phyloP scores from a whole-genome alignment of 2,888 invertebrate genomes.

The Amphiduros pacificus region DNA sequence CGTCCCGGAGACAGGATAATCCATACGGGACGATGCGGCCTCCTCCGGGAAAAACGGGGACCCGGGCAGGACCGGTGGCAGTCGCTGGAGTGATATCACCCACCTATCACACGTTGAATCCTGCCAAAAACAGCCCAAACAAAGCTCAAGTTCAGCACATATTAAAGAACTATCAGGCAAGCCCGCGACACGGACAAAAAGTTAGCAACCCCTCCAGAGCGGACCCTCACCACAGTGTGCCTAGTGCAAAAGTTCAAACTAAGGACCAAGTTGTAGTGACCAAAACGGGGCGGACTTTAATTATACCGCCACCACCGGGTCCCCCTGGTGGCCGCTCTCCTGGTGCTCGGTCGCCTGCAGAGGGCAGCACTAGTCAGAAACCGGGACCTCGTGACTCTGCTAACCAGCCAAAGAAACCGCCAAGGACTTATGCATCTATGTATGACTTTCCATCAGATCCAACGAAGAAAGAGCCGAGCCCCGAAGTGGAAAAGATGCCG shows the following conservation, averaged over 20 bases:
- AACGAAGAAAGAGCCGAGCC: not conserved
- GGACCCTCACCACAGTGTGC: not conserved
- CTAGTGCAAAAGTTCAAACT: not conserved
- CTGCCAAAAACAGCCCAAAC: not conserved
- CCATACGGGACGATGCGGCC: not conserved
- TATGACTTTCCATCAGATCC: constrained; percentile 1
- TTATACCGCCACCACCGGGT: constrained; percentile 13
- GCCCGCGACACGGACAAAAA: not conserved
- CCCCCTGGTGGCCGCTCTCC: not conserved
- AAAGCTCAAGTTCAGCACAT: constrained; percentile 1
- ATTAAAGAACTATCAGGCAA: not conserved
- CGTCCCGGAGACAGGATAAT: not conserved
- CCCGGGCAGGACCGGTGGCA: not conserved
- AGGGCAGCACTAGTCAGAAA: too few relatives aligned
- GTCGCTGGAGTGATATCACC: not conserved
- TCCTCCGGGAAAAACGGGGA: not conserved
- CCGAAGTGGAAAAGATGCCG: not conserved
- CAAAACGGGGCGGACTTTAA: constrained; percentile 2
- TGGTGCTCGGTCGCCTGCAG: not conserved
- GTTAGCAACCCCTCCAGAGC: not conserved
- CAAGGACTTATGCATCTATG: not conserved
- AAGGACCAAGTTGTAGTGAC: not conserved
- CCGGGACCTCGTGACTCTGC: too few relatives aligned
- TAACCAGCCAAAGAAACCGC: not conserved
- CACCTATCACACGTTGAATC: constrained; percentile 6